Base-by-base conservation (phyloP, 30 jellyfish, hydroid and myxozoan species). In the Pelagia noctiluca region DNA sequence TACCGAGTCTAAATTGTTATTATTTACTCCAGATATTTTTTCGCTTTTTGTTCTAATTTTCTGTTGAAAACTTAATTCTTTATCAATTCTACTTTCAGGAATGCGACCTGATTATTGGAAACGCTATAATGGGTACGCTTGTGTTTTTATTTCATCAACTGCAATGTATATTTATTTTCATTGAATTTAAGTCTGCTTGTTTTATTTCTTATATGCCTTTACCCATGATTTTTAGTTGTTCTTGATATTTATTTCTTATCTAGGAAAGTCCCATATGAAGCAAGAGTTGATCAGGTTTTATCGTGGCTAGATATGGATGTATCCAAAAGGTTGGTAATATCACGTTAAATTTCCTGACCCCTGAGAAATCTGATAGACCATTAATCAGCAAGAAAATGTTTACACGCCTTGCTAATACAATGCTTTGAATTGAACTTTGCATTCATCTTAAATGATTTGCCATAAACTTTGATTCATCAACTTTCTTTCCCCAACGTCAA, bases 91-190 rank as follows among this genome's bases (percentile, higher is more conserved):
- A n/a, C 35, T 37, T 57, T 1, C 62, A 89, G 97, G 88, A 4
- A 37, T 57, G 65, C 64, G 75, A 28, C 97, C 97, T 35, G 71
- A 82, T 36, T 89, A 82, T 57, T 89, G 97, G 97, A 32, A 50
- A 4, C 47, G 11, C 10, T 89, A 73, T 63, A 77, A 89, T 57
- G 88, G 91, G 97, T 89, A 82, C 1, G 83, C 23, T 5, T 0
- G 28, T 36, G 29, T 1, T 52, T 60, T 21, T 50, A 50, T 13
- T 50, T 33, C 23, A 42, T 42, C 16, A 5, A 42, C 57, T 42
- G 57, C 57, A n/a, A n/a, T 72, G 48, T 75, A 8, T 23, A 24
- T 35, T 34, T 29, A 23, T 61, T 10, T 13, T 12, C 10, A 13
- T 24, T 13, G 29, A 13, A 10, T 10, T 10, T 61, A 24, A 12